These are phyloP conservation scores for Aphaenogaster rudis DNA, from an alignment of 1,140 invertebrate species.

Conservation along the genomic window DNA sequence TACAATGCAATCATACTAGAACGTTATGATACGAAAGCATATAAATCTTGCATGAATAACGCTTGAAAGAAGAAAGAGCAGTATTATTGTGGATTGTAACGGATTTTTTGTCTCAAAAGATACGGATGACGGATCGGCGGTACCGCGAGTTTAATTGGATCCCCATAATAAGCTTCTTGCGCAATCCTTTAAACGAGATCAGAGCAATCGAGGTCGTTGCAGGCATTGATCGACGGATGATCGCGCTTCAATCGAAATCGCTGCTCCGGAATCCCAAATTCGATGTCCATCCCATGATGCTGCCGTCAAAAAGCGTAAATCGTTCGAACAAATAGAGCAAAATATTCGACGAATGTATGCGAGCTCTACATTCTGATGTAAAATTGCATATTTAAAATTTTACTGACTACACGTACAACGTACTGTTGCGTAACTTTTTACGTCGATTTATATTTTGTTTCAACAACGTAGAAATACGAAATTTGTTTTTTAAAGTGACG, in stretches of 20 bases:
- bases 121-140: neutral
- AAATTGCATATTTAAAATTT: conserved; percentile 20
- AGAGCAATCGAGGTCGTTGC: conserved; percentile 24
- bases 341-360: neutral
- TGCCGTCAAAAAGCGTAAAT: conserved; percentile 11
- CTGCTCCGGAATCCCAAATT: conserved; percentile 28
- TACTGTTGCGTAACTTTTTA: neutral
- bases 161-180: conserved; percentile 48
- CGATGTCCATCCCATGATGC: neutral
- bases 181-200: conserved; percentile 49
- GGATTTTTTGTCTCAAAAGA: conserved; percentile 8
- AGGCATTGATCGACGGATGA: conserved; percentile 23
- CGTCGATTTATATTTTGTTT: neutral
- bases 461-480: neutral
- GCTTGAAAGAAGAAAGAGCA: neutral
- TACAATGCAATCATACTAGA: neutral
- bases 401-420: neutral
- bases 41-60: neutral
- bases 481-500: neutral
- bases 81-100: conserved; percentile 1
- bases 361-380: neutral
- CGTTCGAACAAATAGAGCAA: neutral
- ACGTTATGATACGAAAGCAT: neutral
- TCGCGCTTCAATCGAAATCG: neutral
- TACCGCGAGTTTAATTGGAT: conserved; percentile 34